Evolutionary conservation across 2,797 vertebrate genomes (phyloP).

Genomic region (Leptodactylus fallax): DNA sequence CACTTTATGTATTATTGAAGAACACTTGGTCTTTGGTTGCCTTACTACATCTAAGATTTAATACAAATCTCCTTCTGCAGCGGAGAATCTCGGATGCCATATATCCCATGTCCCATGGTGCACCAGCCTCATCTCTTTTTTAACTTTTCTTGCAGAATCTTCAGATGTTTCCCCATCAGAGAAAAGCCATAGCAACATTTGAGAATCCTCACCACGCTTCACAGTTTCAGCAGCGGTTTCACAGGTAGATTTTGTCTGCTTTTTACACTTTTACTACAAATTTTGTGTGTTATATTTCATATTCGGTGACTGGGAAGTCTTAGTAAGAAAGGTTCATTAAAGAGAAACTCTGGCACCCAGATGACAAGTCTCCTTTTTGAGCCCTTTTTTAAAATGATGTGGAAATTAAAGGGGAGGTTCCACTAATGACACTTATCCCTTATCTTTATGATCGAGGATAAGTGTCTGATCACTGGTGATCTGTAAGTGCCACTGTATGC

Average conservation of each 20-base stretch:
- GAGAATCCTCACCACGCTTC: conserved; percentile 88
- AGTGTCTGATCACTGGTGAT: no score
- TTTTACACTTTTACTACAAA: not conserved
- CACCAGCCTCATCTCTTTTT: not conserved
- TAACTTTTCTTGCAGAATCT: conserved; percentile 81
- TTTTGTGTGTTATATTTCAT: not conserved
- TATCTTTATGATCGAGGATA: no score
- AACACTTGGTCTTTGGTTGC: no score
- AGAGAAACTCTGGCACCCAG: conserved; percentile 14
- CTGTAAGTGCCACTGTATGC: no score
- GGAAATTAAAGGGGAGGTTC: not conserved
- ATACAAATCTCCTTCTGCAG: not conserved
- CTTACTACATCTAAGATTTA: no score
- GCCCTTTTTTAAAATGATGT: not conserved
- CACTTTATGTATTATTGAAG: no score
- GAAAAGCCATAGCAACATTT: conserved; percentile 95
- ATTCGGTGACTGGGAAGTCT: not conserved
- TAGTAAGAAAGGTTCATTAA: not conserved
- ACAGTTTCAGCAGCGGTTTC: conserved; percentile 95
- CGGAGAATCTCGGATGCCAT: not conserved
- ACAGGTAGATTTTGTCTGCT: conserved; percentile 81
- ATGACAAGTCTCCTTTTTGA: not conserved
- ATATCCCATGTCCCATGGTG: not conserved
- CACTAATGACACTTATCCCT: no score
- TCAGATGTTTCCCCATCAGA: conserved; percentile 94